Evolutionary conservation across 1,140 invertebrate genomes (phyloP), one percentile per base, ranked within the genome.

Genomic region (Thrips palmi): DNA sequence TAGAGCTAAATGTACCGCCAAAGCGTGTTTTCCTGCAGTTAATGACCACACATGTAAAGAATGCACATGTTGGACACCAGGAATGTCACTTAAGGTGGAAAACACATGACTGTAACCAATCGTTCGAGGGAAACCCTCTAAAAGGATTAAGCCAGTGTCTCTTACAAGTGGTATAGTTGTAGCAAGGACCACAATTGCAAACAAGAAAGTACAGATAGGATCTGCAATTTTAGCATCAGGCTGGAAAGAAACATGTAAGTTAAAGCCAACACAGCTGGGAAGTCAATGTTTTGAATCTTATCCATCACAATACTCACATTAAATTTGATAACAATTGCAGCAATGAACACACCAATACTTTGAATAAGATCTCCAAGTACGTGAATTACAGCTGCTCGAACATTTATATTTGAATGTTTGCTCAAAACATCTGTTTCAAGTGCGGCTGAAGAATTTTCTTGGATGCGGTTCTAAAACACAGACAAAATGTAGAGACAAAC

Each of bases 301-400:
- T 27, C 7, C n/a, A n/a, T n/a, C 5, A 30, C 6, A 45, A 21
- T 8, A 63, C 70, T 70, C 57, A 83, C 80, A 56, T 69, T 74
- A 52, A 81, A 74, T 57, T 81, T 83, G 39, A 89, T 88, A 34
- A 88, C 63, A 22, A 87, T 49, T 3, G 84, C 77, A 8, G 86
- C 82, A 23, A 84, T 59, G 44, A 91, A 66, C 11, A 91, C 84
- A 0, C 86, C 86, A 36, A 86, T 58, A 56, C 79, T 87, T 58
- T 93, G 88, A 37, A 92, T 70, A 29, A 93, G 66, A 60, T 93
- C 88, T 1, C 87, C 88, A 36, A 93, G 62, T 14, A 92, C 85
- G 56, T 93, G 88, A 45, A 93, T 85, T 44, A 88, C 74, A 1
- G 88, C 88, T 0, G 88, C 88, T 27, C 83, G 63, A 1, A 92